Evolutionary conservation across 2,113 vertebrate species (phyloP), one percentile per base, ranked within the genome.

Genomic region (Pterocles burchelli): DNA sequence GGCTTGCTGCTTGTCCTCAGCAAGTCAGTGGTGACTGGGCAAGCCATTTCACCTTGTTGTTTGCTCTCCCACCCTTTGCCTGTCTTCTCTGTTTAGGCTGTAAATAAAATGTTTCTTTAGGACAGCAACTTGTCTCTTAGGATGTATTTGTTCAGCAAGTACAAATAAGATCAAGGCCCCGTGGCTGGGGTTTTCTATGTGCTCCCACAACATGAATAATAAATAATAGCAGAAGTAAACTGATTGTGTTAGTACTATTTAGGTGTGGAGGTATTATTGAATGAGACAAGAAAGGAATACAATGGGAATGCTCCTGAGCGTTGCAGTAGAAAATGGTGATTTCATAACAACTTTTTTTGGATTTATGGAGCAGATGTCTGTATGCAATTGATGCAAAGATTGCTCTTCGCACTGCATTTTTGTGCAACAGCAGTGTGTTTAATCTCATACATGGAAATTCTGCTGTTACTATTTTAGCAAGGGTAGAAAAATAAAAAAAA

Each of bases 121-220:
- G 88, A 96, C 79, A 93, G 85, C 7, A 7, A 65, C 79, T 93
- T 87, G 92, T 96, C 95, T 94, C 68, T 88, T 26, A 88, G 85
- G 79, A 92, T 88, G 21, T 88, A 71, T 96, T 94, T 90, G 76
- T 92, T 96, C 90, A 92, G 93, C 90, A 93, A 93, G 85, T 87
- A 84, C 79, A 95, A 94, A 96, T 92, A 96, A 94, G 93, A 96
- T 93, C 88, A 95, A 93, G 95, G 83, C 48, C 90, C 76, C 68
- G 34, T 90, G 78, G 61, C 85, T 88, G 68, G 65, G 72, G 52
- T 77, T 90, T 90, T 86, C 79, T 78, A 0, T 88, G 67, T 79
- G 55, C 38, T 95, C 90, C 79, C 88, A 84, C 73, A 89, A 68
- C 88, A 93, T 96, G 80, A 97, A 97, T 95, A 93, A 95, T 93